These are phyloP conservation scores for Mycteria americana DNA, from an alignment of 2,797 vertebrate species.

Conservation along the genomic window DNA sequence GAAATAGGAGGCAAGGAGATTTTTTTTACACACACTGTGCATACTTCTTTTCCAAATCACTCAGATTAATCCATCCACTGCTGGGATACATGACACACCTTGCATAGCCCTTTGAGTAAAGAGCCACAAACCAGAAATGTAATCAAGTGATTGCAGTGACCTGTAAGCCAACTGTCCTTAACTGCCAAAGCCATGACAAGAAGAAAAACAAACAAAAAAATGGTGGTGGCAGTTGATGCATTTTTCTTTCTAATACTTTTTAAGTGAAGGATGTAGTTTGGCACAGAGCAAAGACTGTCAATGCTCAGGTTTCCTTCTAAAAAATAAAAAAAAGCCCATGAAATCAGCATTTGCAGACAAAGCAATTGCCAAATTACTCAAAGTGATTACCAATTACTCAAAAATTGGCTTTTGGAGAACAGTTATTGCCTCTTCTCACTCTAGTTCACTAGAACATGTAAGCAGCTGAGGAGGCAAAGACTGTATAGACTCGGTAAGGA, in stretches of 20 bases:
- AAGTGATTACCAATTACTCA: neutral
- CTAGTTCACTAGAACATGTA: neutral
- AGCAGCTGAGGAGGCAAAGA: neutral
- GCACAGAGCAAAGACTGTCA: neutral
- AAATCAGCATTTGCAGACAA: neutral
- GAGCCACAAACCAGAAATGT: conserved; percentile 3
- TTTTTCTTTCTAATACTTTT: neutral
- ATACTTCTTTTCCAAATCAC: conserved; percentile 13
- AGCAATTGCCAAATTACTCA: neutral
- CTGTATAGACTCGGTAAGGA: neutral
- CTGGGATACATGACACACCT: neutral
- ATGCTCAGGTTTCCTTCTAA: neutral
- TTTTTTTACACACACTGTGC: neutral
- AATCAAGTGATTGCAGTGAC: neutral
- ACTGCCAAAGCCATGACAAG: neutral
- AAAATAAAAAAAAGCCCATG: neutral
- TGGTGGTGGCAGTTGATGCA: neutral
- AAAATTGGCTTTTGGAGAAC: neutral
- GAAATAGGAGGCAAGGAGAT: neutral
- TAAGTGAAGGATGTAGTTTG: conserved; percentile 5
- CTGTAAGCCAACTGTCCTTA: conserved; percentile 2
- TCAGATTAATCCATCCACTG: conserved; percentile 6
- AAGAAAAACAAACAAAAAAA: neutral
- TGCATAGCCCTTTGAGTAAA: neutral
- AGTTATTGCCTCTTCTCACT: neutral